Conservation (phyloP, 1,140 invertebrate genomes). For the Magallana gigas region DNA sequence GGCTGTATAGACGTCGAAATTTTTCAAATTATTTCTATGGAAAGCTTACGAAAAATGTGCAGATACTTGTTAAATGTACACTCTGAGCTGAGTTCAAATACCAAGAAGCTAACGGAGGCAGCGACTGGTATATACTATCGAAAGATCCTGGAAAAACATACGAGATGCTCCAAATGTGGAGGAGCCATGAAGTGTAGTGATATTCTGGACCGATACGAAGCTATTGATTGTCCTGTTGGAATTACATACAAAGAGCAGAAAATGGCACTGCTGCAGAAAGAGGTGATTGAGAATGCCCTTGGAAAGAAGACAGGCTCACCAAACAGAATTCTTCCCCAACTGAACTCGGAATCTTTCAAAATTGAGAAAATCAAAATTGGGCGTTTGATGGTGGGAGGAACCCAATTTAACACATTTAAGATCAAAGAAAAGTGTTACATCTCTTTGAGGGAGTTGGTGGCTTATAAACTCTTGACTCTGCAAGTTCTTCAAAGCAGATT, state of each 20-base stretch:
- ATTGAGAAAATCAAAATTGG: slow-evolving; percentile 41
- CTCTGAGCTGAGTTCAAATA: not conserved
- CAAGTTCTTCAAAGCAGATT: slow-evolving; percentile 52
- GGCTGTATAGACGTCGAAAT: slow-evolving; percentile 41
- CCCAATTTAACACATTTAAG: slow-evolving; percentile 49
- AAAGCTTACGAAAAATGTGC: slow-evolving; percentile 40
- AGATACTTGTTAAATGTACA: slow-evolving; percentile 27
- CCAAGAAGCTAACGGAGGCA: slow-evolving; percentile 38
- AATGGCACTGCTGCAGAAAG: not conserved
- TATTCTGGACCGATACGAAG: slow-evolving; percentile 41
- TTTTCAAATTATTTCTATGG: slow-evolving; percentile 44
- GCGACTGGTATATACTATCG: slow-evolving; percentile 50
- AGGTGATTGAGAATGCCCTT: not conserved
- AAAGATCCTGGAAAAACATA: slow-evolving; percentile 48
- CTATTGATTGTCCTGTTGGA: slow-evolving; percentile 12
- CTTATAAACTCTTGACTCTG: slow-evolving; percentile 40
- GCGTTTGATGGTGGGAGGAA: slow-evolving; percentile 11
- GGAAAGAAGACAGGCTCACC: not conserved
- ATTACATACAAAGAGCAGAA: not conserved
- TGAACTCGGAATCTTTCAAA: not conserved
- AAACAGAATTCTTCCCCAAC: not conserved
- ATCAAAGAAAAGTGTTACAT: slow-evolving; percentile 48
- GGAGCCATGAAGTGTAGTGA: slow-evolving; percentile 24
- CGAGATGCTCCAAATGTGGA: slow-evolving; percentile 51
- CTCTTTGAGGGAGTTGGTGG: slow-evolving; percentile 50